Conservation (phyloP, 2,888 invertebrate species). For the Drepana falcataria region DNA sequence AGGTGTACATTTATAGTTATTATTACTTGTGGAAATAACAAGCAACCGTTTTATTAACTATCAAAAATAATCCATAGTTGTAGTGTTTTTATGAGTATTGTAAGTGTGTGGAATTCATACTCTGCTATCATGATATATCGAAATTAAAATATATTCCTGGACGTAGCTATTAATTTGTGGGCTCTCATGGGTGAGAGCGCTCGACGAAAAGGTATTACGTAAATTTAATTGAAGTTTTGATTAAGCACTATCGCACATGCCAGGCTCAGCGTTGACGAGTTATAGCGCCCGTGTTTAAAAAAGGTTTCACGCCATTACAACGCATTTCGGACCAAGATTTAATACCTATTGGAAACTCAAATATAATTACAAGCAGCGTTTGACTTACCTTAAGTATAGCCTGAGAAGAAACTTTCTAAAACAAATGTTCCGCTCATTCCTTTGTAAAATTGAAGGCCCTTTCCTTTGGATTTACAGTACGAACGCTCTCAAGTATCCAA, state of each 20-base stretch:
- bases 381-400: constrained; percentile 17
- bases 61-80: constrained; percentile 6
- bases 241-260: constrained; percentile 61
- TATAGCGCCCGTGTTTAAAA: constrained; percentile 22
- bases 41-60: not conserved
- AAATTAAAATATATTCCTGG: constrained; percentile 56
- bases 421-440: constrained; percentile 33
- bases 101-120: constrained; percentile 33
- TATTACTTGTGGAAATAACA: not conserved
- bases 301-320: constrained; percentile 14
- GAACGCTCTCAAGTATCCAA: constrained; percentile 35
- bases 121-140: constrained; percentile 31
- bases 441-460: constrained; percentile 44
- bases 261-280: constrained; percentile 30
- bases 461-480: constrained; percentile 36
- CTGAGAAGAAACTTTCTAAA: constrained; percentile 27
- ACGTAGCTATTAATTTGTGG: constrained; percentile 56
- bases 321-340: constrained; percentile 5
- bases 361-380: constrained; percentile 19
- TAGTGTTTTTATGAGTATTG: constrained; percentile 17
- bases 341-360: constrained; percentile 3
- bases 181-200: constrained; percentile 44
- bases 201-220: constrained; percentile 62
- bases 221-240: constrained; percentile 75
- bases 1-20: too few relatives aligned